Conservation (phyloP, 2,888 invertebrate genomes). For the Frankliniella intonsa region DNA sequence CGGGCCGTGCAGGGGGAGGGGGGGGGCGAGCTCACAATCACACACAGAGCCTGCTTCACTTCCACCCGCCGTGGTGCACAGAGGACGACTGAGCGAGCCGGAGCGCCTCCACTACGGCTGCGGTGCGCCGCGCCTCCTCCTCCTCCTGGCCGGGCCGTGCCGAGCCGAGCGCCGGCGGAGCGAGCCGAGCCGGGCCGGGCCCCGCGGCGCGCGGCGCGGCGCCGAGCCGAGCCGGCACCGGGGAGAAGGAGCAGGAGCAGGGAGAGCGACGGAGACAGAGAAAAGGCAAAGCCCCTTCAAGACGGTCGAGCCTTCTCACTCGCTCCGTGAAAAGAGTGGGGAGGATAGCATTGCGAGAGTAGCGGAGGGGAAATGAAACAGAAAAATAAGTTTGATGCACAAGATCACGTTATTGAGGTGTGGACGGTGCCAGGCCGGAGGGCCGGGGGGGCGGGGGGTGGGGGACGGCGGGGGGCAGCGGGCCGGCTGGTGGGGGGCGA, state of each 20-base stretch:
- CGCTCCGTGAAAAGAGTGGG: too few relatives aligned
- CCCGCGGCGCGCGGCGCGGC: constrained; percentile 39
- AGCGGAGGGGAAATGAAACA: constrained; percentile 22
- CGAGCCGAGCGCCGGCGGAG: constrained; percentile 39
- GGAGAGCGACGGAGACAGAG: not conserved
- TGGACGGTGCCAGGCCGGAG: constrained; percentile 36
- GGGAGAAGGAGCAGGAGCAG: not conserved
- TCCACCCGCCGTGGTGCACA: not conserved
- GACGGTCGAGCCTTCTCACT: not conserved
- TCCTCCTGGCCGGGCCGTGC: constrained; percentile 41
- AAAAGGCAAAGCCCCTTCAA: constrained; percentile 33
- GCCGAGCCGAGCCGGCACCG: constrained; percentile 35
- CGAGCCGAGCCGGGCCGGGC: constrained; percentile 36
- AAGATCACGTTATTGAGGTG: constrained; percentile 34
- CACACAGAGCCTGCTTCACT: not conserved
- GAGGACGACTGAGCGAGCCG: constrained; percentile 7
- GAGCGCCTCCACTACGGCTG: constrained; percentile 35
- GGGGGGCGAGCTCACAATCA: not conserved
- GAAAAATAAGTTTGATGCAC: constrained; percentile 32
- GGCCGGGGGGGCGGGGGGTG: constrained; percentile 40
- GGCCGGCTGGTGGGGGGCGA: constrained; percentile 53
- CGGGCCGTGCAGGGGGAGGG: constrained; percentile 36
- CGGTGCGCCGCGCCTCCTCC: constrained; percentile 40
- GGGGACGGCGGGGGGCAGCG: constrained; percentile 48
- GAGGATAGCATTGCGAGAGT: not conserved